Evolutionary conservation across 2,113 vertebrate species (phyloP).

Genomic region (Epinephelus moara): DNA sequence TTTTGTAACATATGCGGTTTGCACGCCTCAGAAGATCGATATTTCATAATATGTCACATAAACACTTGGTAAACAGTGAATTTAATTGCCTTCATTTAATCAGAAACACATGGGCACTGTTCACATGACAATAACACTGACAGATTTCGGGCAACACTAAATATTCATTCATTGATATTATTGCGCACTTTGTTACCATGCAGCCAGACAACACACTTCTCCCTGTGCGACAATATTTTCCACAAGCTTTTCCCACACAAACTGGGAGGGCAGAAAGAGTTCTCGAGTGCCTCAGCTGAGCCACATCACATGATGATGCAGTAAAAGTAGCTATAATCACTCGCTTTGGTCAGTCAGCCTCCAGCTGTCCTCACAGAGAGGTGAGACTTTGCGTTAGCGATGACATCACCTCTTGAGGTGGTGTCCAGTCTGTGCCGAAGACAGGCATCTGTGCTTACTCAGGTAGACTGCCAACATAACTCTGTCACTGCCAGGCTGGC

Average conservation of each 20-base stretch:
- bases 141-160: neutral
- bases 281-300: conserved; percentile 61
- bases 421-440: conserved; percentile 63
- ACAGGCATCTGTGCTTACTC: conserved; percentile 76
- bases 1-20: conserved; percentile 49
- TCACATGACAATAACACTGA: conserved; percentile 1
- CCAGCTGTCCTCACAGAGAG: conserved; percentile 68
- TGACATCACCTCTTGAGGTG: conserved; percentile 79
- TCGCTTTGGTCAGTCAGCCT: conserved; percentile 52
- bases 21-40: conserved; percentile 35
- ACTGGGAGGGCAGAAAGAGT: conserved; percentile 47
- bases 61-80: conserved; percentile 45
- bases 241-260: conserved; percentile 55
- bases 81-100: conserved; percentile 52
- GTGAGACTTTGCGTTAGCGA: conserved; percentile 58
- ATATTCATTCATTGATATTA: conserved; percentile 25
- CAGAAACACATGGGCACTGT: conserved; percentile 35
- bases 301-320: conserved; percentile 56
- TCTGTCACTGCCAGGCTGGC: conserved; percentile 60
- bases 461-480: conserved; percentile 71
- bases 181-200: conserved; percentile 37
- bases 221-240: conserved; percentile 58
- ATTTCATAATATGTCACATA: conserved; percentile 34
- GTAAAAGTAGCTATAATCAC: conserved; percentile 64
- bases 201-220: conserved; percentile 41